Base-by-base conservation (phyloP, 2,797 vertebrate species). In the Coilia nasus region DNA sequence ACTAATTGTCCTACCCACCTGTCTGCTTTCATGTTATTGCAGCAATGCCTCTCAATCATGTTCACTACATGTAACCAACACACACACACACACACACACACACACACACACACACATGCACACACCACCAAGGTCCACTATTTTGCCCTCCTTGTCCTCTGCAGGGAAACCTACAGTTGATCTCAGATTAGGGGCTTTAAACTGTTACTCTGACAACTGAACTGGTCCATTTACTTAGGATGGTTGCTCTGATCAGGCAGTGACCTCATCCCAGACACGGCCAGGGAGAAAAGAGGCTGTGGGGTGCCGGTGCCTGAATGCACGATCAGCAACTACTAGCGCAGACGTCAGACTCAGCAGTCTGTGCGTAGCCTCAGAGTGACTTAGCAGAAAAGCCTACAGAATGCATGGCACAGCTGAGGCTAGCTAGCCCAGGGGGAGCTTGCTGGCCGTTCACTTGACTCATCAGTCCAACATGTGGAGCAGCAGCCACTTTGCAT, bases 1-100 rank as follows among this genome's bases (percentile, higher is more conserved):
- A 41, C 28, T 78, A 78, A 78, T 78, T 15, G 71, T 78, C 15
- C 35, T 44, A 17, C 31, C 71, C 71, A 78, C 31, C 71, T 78
- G 71, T 78, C 71, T 17, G 31, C 28, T 19, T 35, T 25, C 11
- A 28, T 41, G 71, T 78, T 78, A 78, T 78, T 78, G 19, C 71
- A 78, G 71, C 35, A 78, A 44, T 2, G 7, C 35, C 35, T 44
- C 17, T 78, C 35, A 41, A 78, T 44, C 71, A 44, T 78, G 35
- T 25, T 41, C 31, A 75, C 19, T 2, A 21, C 67, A 67, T 21
- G 14, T n/a, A 71, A 6, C 23, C n/a, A 62, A 59, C 23, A 19
- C 28, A 71, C 21, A 71, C 67, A 71, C 67, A 19, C 67, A 35
- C 14, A 35, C 67, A 71, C 28, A 17, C 28, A 71, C 64, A 71